phyloP scores from a whole-genome alignment of 2,888 invertebrate genomes.

The Tetheella fluctuosa region DNA sequence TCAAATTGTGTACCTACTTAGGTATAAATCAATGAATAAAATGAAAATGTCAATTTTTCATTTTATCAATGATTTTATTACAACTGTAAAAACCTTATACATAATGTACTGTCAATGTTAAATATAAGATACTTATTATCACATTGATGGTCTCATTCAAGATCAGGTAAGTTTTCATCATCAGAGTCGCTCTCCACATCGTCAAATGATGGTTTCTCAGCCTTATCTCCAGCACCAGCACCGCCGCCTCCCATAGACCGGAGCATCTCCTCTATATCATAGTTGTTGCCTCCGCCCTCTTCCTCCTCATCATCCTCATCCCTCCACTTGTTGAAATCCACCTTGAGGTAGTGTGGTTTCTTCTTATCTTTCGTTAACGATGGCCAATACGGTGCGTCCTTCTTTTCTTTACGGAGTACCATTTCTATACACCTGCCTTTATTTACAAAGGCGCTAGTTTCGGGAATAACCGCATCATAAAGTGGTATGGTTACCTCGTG shows the following conservation, averaged over 20 bases:
- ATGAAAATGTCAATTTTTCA: conserved; percentile 16
- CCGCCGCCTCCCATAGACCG: conserved; percentile 87
- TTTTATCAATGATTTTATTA: conserved; percentile 69
- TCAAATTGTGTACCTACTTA: neutral
- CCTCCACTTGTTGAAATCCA: conserved; percentile 99
- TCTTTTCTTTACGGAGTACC: conserved; percentile 88
- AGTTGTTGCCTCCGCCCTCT: conserved; percentile 63
- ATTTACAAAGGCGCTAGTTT: conserved; percentile 89
- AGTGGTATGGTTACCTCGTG: conserved; percentile 95
- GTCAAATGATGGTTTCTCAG: conserved; percentile 88
- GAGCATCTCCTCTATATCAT: conserved; percentile 89
- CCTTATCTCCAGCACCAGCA: conserved; percentile 68
- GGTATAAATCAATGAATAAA: conserved; percentile 14
- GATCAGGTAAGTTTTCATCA: conserved; percentile 91
- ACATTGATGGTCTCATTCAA: conserved; percentile 83
- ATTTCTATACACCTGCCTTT: conserved; percentile 91
- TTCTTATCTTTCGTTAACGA: conserved; percentile 93
- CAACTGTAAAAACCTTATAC: conserved; percentile 82
- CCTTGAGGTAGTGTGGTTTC: conserved; percentile 97
- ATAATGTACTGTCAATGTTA: conserved; percentile 72
- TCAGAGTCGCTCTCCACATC: conserved; percentile 91
- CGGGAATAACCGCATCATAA: conserved; percentile 91
- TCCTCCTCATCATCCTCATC: conserved; percentile 97
- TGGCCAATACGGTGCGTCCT: conserved; percentile 93
- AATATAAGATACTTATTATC: conserved; percentile 42